phyloP scores from a whole-genome alignment of 2,888 invertebrate species.

The Aricia artaxerxes region DNA sequence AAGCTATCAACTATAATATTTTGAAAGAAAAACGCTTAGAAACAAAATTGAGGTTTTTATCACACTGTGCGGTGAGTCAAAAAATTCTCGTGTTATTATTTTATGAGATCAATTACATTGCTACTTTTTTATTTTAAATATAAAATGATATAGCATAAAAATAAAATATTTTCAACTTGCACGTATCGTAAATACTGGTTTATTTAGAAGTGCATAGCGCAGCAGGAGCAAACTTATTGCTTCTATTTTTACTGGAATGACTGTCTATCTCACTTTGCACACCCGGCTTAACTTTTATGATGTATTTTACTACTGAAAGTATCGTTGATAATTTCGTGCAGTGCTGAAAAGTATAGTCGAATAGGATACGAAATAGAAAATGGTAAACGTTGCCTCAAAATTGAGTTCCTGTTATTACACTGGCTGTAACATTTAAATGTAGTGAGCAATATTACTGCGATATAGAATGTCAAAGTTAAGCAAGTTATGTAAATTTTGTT shows the following conservation, averaged over 20 bases:
- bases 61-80: no score
- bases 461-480: constrained; percentile 13
- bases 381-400: background rate
- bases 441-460: background rate
- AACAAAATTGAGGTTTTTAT: no score
- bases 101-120: no score
- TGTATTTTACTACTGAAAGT: background rate
- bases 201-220: background rate
- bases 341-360: background rate
- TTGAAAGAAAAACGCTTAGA: no score
- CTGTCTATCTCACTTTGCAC: constrained; percentile 10
- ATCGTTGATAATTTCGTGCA: background rate
- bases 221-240: background rate
- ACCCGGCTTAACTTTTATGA: constrained; percentile 18
- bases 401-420: constrained; percentile 2
- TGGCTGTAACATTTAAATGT: background rate
- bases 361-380: background rate
- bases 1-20: no score
- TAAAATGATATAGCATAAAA: background rate
- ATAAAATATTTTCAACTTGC: background rate
- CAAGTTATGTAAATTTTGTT: constrained; percentile 26
- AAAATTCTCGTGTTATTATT: no score
- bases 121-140: no score
- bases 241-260: constrained; percentile 18
- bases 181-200: constrained; percentile 12